phyloP scores from a whole-genome alignment of 2,797 vertebrate species.

The Helicolenus hilgendorfi region DNA sequence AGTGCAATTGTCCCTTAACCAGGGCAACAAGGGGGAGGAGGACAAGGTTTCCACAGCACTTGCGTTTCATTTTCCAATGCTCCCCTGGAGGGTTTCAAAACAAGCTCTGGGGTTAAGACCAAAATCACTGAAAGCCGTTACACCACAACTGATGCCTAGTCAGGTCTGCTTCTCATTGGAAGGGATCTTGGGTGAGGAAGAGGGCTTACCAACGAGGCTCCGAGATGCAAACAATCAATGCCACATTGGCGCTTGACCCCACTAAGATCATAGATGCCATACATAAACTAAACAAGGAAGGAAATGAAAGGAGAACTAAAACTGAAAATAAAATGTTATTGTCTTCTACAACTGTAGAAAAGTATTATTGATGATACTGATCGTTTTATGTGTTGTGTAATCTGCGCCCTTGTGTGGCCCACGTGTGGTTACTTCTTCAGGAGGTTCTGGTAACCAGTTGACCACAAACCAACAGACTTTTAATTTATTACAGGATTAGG shows the following conservation, averaged over 20 bases:
- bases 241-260: constrained; percentile 67
- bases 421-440: constrained; percentile 43
- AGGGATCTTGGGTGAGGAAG: constrained; percentile 54
- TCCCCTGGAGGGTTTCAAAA: constrained; percentile 75
- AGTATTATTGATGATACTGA: constrained; percentile 37
- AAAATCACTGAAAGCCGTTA: constrained; percentile 79
- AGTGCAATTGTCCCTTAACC: constrained; percentile 35
- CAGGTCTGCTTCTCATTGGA: constrained; percentile 84
- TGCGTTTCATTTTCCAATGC: constrained; percentile 78
- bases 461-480: constrained; percentile 41
- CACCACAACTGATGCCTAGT: constrained; percentile 75
- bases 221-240: constrained; percentile 76
- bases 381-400: constrained; percentile 31
- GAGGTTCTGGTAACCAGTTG: constrained; percentile 30
- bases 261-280: constrained; percentile 26
- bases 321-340: background rate
- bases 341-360: background rate
- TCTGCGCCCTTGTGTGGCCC: constrained; percentile 61
- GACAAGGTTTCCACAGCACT: constrained; percentile 67
- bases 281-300: background rate
- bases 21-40: constrained; percentile 5
- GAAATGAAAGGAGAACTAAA: background rate
- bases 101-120: constrained; percentile 75
- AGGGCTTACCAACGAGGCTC: constrained; percentile 45
- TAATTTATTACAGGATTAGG: constrained; percentile 37